Conservation (phyloP, 2,113 vertebrate species). For the Festucalex cinctus region DNA sequence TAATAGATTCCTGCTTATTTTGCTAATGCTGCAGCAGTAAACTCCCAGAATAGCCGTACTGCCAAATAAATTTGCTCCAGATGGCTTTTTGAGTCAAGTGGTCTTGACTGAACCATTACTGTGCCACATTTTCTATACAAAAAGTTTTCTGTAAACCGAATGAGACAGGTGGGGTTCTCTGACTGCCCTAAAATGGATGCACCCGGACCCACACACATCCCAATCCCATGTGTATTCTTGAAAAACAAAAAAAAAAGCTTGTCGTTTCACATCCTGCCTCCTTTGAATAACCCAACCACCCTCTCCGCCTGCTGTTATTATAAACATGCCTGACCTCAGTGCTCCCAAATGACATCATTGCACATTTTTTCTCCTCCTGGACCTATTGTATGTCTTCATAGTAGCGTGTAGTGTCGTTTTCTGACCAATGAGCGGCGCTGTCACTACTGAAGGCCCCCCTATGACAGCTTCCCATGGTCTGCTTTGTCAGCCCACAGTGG, state of each 20-base stretch:
- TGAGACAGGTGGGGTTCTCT: conserved; percentile 48
- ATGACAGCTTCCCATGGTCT: conserved; percentile 4
- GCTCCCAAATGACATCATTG: conserved; percentile 33
- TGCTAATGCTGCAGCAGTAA: not conserved
- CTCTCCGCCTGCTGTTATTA: conserved; percentile 11
- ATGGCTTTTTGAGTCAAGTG: not conserved
- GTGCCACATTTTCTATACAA: conserved; percentile 3
- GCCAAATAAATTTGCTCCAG: not conserved
- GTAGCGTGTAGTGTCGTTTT: conserved; percentile 17
- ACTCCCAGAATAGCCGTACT: not conserved
- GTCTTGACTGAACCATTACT: not conserved
- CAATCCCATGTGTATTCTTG: conserved; percentile 3
- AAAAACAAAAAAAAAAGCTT: conserved; percentile 20
- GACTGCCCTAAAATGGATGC: conserved; percentile 52
- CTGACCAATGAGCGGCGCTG: conserved; percentile 51
- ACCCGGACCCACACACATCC: not conserved
- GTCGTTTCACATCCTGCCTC: conserved; percentile 25
- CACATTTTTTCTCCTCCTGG: conserved; percentile 3
- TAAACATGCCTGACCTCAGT: conserved; percentile 40
- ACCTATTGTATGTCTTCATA: not conserved
- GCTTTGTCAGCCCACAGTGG: conserved; percentile 22
- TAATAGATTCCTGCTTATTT: not conserved
- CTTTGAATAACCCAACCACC: conserved; percentile 27
- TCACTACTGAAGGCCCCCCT: conserved; percentile 27
- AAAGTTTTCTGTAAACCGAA: not conserved